Conservation (phyloP, 2,797 vertebrate species). For the Coendou prehensilis region DNA sequence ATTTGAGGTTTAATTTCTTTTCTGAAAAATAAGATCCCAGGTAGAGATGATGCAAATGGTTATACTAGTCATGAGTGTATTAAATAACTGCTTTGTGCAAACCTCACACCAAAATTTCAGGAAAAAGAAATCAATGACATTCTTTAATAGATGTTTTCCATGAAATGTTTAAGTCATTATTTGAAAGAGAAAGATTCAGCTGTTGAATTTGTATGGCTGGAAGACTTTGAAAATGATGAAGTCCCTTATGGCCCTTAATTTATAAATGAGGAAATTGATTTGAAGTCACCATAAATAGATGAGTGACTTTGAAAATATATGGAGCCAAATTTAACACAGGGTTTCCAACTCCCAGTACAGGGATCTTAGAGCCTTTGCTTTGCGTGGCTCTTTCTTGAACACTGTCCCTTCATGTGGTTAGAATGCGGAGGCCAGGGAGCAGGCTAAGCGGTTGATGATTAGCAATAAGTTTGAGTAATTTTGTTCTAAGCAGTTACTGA, state of each 20-base stretch:
- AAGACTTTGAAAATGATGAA: constrained; percentile 10
- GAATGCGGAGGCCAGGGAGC: not conserved
- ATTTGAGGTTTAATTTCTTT: not conserved
- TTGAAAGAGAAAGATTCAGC: not conserved
- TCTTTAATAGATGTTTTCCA: constrained; percentile 45
- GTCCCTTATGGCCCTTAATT: not conserved
- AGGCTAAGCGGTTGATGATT: not conserved
- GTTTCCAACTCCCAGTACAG: not conserved
- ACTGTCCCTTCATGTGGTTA: not conserved
- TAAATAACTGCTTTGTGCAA: constrained; percentile 6
- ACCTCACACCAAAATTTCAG: not conserved
- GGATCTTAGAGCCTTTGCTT: not conserved
- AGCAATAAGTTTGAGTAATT: constrained; percentile 9
- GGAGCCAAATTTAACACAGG: not conserved
- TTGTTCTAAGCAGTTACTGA: constrained; percentile 12
- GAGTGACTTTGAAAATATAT: constrained; percentile 7
- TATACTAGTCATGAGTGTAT: not conserved
- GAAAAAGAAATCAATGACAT: not conserved
- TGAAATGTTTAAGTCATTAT: constrained; percentile 25
- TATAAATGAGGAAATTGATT: constrained; percentile 42
- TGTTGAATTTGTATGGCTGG: not conserved
- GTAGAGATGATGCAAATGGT: not conserved
- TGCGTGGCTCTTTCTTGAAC: not conserved
- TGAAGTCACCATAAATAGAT: not conserved
- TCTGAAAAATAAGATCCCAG: not conserved